phyloP scores from a whole-genome alignment of 2,888 invertebrate genomes.

The Bursaphelenchus okinawaensis region DNA sequence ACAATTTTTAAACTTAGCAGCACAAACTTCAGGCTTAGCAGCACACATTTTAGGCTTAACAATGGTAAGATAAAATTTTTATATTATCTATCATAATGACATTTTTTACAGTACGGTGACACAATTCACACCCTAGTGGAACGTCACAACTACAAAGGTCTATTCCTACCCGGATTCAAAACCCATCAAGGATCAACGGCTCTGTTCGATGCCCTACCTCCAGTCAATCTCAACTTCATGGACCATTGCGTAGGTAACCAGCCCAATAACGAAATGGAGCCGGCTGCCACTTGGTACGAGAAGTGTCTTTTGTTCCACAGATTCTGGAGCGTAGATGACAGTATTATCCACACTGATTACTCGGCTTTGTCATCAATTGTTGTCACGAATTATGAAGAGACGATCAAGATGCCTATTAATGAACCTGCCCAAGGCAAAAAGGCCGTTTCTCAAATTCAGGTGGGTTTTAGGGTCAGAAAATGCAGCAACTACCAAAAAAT shows the following conservation, averaged over 20 bases:
- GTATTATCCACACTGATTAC: conserved; percentile 87
- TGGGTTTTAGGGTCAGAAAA: no score
- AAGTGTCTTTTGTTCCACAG: conserved; percentile 61
- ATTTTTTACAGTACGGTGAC: conserved; percentile 77
- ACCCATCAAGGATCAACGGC: conserved; percentile 33
- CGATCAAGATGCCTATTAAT: conserved; percentile 89
- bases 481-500: no score
- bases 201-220: conserved; percentile 43
- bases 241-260: conserved; percentile 98
- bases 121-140: conserved; percentile 92
- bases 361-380: conserved; percentile 94
- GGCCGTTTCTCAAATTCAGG: conserved; percentile 78
- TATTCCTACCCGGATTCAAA: conserved; percentile 79
- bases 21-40: no score
- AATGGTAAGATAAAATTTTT: no score
- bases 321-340: conserved; percentile 68
- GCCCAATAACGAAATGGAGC: conserved; percentile 83
- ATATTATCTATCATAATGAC: no score
- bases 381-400: conserved; percentile 94
- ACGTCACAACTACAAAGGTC: conserved; percentile 73
- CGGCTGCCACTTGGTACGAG: conserved; percentile 83
- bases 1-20: no score
- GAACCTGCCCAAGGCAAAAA: conserved; percentile 92
- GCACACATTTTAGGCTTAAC: no score
- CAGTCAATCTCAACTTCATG: conserved; percentile 74